These are phyloP conservation scores for Amphibalanus amphitrite DNA, from an alignment of 1,140 invertebrate genomes.

Conservation along the genomic window DNA sequence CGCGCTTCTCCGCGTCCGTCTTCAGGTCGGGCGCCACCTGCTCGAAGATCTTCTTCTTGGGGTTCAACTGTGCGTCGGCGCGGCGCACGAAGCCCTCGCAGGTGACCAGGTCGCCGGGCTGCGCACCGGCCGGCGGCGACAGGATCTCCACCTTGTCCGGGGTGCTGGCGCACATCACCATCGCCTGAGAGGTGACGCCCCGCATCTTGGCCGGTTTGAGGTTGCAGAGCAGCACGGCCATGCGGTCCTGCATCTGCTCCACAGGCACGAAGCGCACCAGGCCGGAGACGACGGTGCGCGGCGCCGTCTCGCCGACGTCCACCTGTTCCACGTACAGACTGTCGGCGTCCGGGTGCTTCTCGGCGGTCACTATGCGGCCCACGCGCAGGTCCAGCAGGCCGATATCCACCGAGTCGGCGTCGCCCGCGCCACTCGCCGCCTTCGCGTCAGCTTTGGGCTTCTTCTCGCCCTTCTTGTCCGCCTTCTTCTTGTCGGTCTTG, in stretches of 20 bases:
- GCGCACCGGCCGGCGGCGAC: conserved; percentile 43
- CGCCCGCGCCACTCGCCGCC: conserved; percentile 10
- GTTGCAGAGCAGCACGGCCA: conserved; percentile 82
- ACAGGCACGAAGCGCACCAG: conserved; percentile 74
- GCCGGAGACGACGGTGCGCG: conserved; percentile 64
- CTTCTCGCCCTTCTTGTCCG: conserved; percentile 13
- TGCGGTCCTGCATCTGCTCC: conserved; percentile 65
- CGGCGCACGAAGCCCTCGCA: conserved; percentile 52
- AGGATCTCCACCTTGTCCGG: conserved; percentile 59
- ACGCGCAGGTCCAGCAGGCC: conserved; percentile 67
- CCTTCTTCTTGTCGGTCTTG: conserved; percentile 14
- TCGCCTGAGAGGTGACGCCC: conserved; percentile 66
- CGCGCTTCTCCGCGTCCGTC: conserved; percentile 47
- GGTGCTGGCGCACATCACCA: conserved; percentile 82
- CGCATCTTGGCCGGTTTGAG: conserved; percentile 85
- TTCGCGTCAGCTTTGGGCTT: conserved; percentile 8
- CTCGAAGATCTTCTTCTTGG: conserved; percentile 92
- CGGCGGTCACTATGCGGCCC: conserved; percentile 74
- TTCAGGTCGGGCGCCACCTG: conserved; percentile 65
- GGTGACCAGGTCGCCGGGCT: conserved; percentile 56
- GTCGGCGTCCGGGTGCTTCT: conserved; percentile 91
- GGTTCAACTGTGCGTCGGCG: conserved; percentile 67
- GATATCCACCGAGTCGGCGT: conserved; percentile 20
- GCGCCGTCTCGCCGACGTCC: conserved; percentile 37
- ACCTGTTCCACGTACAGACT: conserved; percentile 68